phyloP scores from a whole-genome alignment of 1,140 invertebrate genomes.

The Drosophila parabipectinata region DNA sequence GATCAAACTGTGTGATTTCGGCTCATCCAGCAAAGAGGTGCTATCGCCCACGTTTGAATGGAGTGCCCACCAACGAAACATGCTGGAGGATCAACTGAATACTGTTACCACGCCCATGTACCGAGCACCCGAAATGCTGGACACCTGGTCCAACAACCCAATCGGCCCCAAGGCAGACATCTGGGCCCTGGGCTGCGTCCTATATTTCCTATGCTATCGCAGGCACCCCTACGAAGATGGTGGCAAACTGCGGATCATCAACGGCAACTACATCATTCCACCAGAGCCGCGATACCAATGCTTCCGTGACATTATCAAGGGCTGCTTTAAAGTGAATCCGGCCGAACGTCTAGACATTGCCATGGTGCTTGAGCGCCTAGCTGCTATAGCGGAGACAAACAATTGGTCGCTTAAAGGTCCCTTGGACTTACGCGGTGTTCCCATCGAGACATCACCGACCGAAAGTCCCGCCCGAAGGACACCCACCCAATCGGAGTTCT shows the following conservation, averaged over 20 bases:
- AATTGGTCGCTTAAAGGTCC: slow-evolving; percentile 91
- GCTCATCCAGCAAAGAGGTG: slow-evolving; percentile 95
- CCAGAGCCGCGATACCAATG: slow-evolving; percentile 91
- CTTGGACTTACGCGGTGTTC: slow-evolving; percentile 68
- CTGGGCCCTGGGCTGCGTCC: slow-evolving; percentile 98
- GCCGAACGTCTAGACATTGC: slow-evolving; percentile 88
- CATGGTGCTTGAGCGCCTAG: slow-evolving; percentile 92
- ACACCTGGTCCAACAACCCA: slow-evolving; percentile 98
- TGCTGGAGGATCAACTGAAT: slow-evolving; percentile 95
- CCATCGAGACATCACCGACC: slow-evolving; percentile 64
- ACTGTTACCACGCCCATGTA: slow-evolving; percentile 94
- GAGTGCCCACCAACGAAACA: slow-evolving; percentile 95
- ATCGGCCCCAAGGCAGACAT: slow-evolving; percentile 95
- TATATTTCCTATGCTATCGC: slow-evolving; percentile 96
- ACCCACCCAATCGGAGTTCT: slow-evolving; percentile 75
- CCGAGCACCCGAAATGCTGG: slow-evolving; percentile 97
- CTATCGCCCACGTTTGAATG: slow-evolving; percentile 94
- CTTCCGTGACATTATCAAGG: slow-evolving; percentile 96
- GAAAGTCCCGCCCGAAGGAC: slow-evolving; percentile 64
- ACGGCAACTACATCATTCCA: slow-evolving; percentile 96
- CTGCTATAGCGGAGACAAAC: slow-evolving; percentile 93
- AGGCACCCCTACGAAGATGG: slow-evolving; percentile 99
- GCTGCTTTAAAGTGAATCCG: slow-evolving; percentile 93
- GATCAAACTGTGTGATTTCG: slow-evolving; percentile 99
- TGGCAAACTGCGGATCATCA: slow-evolving; percentile 97